These are phyloP conservation scores for Euproctis similis DNA, from an alignment of 2,888 invertebrate genomes.

Conservation along the genomic window DNA sequence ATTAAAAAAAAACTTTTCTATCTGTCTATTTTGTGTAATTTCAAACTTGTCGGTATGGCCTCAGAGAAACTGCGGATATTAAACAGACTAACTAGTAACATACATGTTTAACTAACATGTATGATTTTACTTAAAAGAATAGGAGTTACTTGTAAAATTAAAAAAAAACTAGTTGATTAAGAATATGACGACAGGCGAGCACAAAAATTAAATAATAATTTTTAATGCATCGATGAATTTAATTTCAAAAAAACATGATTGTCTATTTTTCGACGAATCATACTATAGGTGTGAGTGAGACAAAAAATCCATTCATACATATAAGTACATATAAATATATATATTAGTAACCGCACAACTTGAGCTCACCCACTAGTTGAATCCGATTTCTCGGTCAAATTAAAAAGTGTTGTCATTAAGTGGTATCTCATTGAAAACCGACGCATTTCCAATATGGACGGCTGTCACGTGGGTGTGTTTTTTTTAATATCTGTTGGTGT, in stretches of 20 bases:
- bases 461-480: slow-evolving; percentile 51
- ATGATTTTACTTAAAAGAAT: too few relatives aligned
- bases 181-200: too few relatives aligned
- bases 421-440: slow-evolving; percentile 25
- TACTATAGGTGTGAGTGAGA: slow-evolving; percentile 24
- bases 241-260: slow-evolving; percentile 27
- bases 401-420: slow-evolving; percentile 29
- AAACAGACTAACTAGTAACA: too few relatives aligned
- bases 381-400: slow-evolving; percentile 40
- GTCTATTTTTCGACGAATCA: slow-evolving; percentile 14
- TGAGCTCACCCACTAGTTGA: slow-evolving; percentile 33
- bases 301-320: slow-evolving; percentile 34
- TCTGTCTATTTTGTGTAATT: too few relatives aligned
- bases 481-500: too few relatives aligned
- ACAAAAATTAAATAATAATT: too few relatives aligned
- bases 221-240: slow-evolving; percentile 19
- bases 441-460: slow-evolving; percentile 31
- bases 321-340: slow-evolving; percentile 33
- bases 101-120: too few relatives aligned
- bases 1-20: too few relatives aligned
- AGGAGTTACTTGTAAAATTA: too few relatives aligned
- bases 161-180: too few relatives aligned
- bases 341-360: slow-evolving; percentile 24
- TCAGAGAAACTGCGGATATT: too few relatives aligned
- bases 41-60: too few relatives aligned